Conservation (phyloP, 2,113 vertebrate genomes). For the Cavia aperea region DNA sequence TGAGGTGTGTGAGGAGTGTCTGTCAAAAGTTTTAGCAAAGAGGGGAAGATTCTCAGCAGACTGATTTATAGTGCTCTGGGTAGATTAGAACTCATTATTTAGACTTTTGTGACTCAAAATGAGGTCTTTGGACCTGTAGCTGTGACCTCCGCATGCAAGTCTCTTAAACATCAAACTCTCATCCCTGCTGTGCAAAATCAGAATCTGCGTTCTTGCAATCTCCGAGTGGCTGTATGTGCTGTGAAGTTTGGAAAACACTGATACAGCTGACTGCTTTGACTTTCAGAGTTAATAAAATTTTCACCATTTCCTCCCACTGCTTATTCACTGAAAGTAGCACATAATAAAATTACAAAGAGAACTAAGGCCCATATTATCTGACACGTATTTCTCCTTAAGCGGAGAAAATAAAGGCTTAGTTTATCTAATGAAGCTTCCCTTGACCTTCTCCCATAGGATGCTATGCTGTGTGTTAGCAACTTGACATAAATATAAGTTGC, state of each 20-base stretch:
- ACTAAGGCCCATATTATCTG: conserved; percentile 48
- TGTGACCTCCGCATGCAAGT: neutral
- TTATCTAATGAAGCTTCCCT: conserved; percentile 49
- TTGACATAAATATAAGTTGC: conserved; percentile 70
- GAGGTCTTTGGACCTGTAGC: neutral
- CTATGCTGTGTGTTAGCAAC: conserved; percentile 44
- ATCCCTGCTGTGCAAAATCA: neutral
- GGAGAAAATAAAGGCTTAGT: conserved; percentile 51
- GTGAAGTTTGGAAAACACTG: neutral
- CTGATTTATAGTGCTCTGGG: conserved; percentile 14
- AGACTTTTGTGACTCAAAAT: neutral
- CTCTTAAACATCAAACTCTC: conserved; percentile 13
- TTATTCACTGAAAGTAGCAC: neutral
- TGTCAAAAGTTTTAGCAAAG: conserved; percentile 36
- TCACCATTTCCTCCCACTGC: neutral
- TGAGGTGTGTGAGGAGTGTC: neutral
- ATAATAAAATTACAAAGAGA: conserved; percentile 16
- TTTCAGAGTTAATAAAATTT: conserved; percentile 2
- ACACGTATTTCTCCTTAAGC: conserved; percentile 62
- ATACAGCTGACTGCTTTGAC: neutral
- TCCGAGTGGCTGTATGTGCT: neutral
- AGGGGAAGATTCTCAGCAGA: conserved; percentile 37
- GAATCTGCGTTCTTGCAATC: conserved; percentile 22
- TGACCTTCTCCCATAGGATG: conserved; percentile 20
- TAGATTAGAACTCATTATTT: conserved; percentile 26